Evolutionary conservation across 2,113 vertebrate species (phyloP), one percentile per base, ranked within the genome.

Genomic region (Copsychus sechellarum): DNA sequence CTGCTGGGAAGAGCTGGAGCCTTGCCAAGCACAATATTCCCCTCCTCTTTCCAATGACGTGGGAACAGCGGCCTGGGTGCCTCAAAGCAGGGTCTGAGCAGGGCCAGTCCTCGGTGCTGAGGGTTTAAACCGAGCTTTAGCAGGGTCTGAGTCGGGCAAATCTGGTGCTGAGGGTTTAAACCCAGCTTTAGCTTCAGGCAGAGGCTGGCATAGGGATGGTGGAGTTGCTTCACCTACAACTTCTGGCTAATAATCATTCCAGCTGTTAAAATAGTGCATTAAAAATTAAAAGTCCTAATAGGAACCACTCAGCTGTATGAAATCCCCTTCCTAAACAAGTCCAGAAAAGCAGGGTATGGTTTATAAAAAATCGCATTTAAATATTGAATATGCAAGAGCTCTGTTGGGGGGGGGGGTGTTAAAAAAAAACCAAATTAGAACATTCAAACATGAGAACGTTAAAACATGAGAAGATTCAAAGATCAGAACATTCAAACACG

Each of bases 21-120:
- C 1, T 3, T 21, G 91, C 93, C 96, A 96, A 26, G 31, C 84
- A 97, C 84, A 97, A 92, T 87, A 95, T 92, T 89, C 56, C 84
- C 77, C 65, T 95, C 78, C 7, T 91, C 91, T 97, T 95, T 61
- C 95, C 95, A 79, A 10, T 91, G 93, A 89, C 53, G 84, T 1
- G 43, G 72, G 42, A 26, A 28, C 5, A 11, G 9, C 2, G 79
- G 88, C 77, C 92, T 84, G 95, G 13, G n/a, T 66, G 86, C 80
- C 85, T 53, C 83, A 19, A 38, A 84, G 86, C 56, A 83, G 33
- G 2, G 40, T 20, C 76, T 69, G 31, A 62, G 84, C 84, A 69
- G 73, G 60, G 62, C 6, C 76, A 90, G 51, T 6, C 81, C 78
- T 43, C 14, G 2, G 28, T 6, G 17, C 71, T 65, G 67, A n/a